A percentile compares a stretch with the other conserved stretches of the same genome.
These are phyloP conservation scores for Carettochelys insculpta DNA, from an alignment of 2,113 vertebrate genomes.

Conservation along the genomic window DNA sequence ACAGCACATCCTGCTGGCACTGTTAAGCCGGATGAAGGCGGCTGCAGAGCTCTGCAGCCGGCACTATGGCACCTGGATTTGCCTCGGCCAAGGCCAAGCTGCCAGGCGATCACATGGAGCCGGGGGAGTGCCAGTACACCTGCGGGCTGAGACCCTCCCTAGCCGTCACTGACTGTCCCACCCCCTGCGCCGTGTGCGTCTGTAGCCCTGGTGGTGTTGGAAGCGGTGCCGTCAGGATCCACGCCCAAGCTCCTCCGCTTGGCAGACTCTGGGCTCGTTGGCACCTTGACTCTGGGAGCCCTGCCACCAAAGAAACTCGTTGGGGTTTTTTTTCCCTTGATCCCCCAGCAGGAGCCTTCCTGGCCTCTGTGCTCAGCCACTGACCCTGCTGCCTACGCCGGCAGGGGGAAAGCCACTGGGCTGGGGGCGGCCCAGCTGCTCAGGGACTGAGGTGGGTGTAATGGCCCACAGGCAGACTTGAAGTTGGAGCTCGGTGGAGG, in stretches of 20 bases:
- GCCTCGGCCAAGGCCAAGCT: neutral
- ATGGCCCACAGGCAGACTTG: too few relatives aligned
- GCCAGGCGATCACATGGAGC: too few relatives aligned
- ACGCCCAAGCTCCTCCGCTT: too few relatives aligned
- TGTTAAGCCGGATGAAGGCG: neutral
- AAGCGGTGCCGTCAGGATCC: neutral
- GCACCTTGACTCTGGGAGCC: neutral
- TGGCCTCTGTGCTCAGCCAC: neutral
- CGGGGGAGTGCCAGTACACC: too few relatives aligned
- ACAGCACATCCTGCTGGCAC: neutral
- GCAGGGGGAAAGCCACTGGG: neutral
- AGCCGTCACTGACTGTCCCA: neutral
- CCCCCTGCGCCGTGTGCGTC: neutral
- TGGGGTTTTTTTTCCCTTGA: rapidly evolving
- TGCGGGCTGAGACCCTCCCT: neutral
- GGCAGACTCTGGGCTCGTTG: too few relatives aligned
- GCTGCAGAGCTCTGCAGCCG: too few relatives aligned
- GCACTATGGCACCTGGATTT: neutral
- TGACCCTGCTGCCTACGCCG: neutral
- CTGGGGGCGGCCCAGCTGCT: neutral
- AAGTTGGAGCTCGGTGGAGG: too few relatives aligned
- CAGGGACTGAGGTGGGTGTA: too few relatives aligned
- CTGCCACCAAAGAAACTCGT: neutral
- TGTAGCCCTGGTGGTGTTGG: neutral
- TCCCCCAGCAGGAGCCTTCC: neutral